These are phyloP conservation scores for Macrosoma leucophasiata DNA, from an alignment of 2,888 invertebrate genomes.

Conservation along the genomic window DNA sequence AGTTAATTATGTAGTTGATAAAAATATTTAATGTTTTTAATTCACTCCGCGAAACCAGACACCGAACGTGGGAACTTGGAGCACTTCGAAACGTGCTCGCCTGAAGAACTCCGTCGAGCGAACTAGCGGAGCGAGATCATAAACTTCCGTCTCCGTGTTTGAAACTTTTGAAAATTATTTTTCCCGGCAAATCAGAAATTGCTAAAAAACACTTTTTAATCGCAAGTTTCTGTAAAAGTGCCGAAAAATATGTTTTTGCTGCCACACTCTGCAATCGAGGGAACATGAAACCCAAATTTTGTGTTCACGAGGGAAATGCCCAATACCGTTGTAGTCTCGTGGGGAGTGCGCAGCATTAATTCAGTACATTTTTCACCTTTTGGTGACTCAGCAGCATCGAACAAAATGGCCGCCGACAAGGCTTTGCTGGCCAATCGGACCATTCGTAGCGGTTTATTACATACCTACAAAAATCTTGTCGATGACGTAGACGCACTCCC, in stretches of 20 bases:
- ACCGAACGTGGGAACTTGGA: no score
- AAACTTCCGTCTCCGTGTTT: conserved; percentile 43
- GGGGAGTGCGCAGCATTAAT: conserved; percentile 73
- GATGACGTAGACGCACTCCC: conserved; percentile 68
- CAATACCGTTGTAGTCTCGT: conserved; percentile 77
- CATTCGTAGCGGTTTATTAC: conserved; percentile 50
- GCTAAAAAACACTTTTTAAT: conserved; percentile 23
- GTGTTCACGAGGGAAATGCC: conserved; percentile 73
- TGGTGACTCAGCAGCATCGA: conserved; percentile 79
- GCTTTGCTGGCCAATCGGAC: conserved; percentile 67
- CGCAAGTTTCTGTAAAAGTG: conserved; percentile 29
- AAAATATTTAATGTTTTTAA: conserved; percentile 27
- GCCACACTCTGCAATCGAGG: conserved; percentile 52
- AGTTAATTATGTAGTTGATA: conserved; percentile 23
- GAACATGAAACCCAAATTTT: conserved; percentile 74
- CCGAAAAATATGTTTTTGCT: conserved; percentile 40
- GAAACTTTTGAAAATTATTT: conserved; percentile 46
- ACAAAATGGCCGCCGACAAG: conserved; percentile 80
- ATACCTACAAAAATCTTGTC: conserved; percentile 60
- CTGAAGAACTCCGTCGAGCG: conserved; percentile 37
- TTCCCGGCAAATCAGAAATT: conserved; percentile 38
- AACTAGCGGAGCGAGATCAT: conserved; percentile 29
- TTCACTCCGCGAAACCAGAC: no score
- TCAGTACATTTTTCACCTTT: conserved; percentile 78
- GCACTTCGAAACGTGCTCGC: conserved; percentile 34